phyloP scores from a whole-genome alignment of 2,888 invertebrate genomes.

The Melangyna quadrimaculata region DNA sequence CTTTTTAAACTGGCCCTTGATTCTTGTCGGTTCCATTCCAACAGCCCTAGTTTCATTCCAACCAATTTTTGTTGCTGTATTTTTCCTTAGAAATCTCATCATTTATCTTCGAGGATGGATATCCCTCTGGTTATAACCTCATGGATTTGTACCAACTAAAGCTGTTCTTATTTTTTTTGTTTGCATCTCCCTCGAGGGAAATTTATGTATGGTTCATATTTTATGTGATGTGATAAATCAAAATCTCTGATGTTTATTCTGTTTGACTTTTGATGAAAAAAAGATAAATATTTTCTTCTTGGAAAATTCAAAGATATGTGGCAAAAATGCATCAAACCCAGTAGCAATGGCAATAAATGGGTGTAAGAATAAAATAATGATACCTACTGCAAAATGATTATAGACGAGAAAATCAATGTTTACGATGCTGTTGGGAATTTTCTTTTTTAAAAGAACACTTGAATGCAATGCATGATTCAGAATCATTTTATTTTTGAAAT shows the following conservation, averaged over 20 bases:
- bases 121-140: neutral
- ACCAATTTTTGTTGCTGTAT: neutral
- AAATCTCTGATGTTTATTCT: neutral
- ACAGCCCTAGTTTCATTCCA: neutral
- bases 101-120: neutral
- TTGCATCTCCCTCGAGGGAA: neutral
- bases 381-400: conserved; percentile 1
- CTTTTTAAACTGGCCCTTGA: neutral
- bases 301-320: neutral
- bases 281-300: neutral
- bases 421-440: neutral
- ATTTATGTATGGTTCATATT: conserved; percentile 2
- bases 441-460: neutral
- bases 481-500: neutral
- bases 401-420: neutral
- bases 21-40: neutral
- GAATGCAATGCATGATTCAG: neutral
- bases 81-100: neutral
- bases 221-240: conserved; percentile 2
- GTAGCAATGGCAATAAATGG: neutral
- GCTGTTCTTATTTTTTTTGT: neutral
- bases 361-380: neutral
- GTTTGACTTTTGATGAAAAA: neutral
- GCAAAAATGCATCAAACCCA: neutral
- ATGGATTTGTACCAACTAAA: neutral